These are phyloP conservation scores for Misgurnus mizolepis DNA, from an alignment of 2,113 vertebrate genomes.

Conservation along the genomic window DNA sequence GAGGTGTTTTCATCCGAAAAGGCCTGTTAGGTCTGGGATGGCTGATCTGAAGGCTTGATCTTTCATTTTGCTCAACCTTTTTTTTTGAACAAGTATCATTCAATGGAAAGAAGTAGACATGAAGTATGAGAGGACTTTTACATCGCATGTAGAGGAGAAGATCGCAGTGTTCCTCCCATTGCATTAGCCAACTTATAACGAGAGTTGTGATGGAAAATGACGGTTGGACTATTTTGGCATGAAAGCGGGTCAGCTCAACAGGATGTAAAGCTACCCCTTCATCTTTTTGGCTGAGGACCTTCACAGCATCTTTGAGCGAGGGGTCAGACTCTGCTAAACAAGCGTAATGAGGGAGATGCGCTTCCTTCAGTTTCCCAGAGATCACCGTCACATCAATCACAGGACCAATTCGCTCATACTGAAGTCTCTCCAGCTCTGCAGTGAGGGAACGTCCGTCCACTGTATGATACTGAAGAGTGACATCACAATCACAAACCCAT, in stretches of 20 bases:
- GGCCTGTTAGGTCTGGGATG: constrained; percentile 4
- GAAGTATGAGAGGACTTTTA: constrained; percentile 6
- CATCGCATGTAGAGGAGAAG: background rate
- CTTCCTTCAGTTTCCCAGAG: constrained; percentile 27
- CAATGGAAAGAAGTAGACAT: constrained; percentile 12
- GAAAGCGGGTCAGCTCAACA: background rate
- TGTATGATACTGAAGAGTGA: constrained; percentile 8
- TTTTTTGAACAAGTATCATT: background rate
- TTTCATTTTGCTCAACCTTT: background rate
- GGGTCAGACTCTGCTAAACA: constrained; percentile 24
- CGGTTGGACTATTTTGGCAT: constrained; percentile 1
- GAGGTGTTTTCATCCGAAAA: background rate
- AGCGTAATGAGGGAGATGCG: constrained; percentile 5
- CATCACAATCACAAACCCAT: constrained; percentile 2
- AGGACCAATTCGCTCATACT: constrained; percentile 10
- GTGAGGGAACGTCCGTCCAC: background rate
- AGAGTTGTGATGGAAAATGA: background rate
- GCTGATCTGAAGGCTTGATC: background rate
- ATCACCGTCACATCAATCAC: constrained; percentile 20
- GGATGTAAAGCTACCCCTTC: background rate
- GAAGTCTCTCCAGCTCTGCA: background rate
- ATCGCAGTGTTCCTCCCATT: background rate
- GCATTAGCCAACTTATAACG: background rate
- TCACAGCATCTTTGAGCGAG: background rate
- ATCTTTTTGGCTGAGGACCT: background rate